Base-by-base conservation (phyloP, 2,888 invertebrate species). In the Amblyteles armatorius region DNA sequence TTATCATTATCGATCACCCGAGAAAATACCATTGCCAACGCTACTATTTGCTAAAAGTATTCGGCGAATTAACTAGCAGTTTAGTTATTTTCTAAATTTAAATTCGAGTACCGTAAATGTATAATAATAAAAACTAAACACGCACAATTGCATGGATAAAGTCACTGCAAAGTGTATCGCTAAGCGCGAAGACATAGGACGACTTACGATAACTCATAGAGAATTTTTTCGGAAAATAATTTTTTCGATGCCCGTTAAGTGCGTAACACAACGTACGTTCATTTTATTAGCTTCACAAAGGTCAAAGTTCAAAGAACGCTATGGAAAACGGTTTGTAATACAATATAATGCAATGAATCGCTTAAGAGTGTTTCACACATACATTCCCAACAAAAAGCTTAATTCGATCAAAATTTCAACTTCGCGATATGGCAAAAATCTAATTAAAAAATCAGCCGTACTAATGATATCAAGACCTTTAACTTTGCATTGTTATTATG, bases 141-240 rank as follows among this genome's bases (percentile, higher is more conserved):
- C 73, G 73, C 33, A 50, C 29, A 63, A 48, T 63, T 29, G 60
- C 63, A 65, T n/a, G 29, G 50, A 33, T 65, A 36, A 65, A 36
- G 50, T 50, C 16, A 76, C 19, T 6, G 19, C n/a, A 74, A 63
- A 63, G 29, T 48, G 7, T 19, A 74, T 63, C 44, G 74, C 26
- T 29, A 63, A 5, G 26, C 40, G 26, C 40, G 73, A 73, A 40
- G 57, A 57, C 22, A 52, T 26, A 9, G 26, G 19, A 57, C 19
- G 7, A 22, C 16, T 63, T 33, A 13, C 16, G 7, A 33, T n/a
- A 29, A 60, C 22, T 29, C 11, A 63, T 63, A n/a, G 60, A 63
- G 33, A 63, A 63, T 63, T 63, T 33, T 29, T 16, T 16, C 16
- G 0, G 2, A 63, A 63, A 29, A 13, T 16, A 3, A 2, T 29